Percentiles rank a stretch among this genome's conserved stretches.
phyloP scores from a whole-genome alignment of 1,140 invertebrate genomes.

The Papilio aristodemus region DNA sequence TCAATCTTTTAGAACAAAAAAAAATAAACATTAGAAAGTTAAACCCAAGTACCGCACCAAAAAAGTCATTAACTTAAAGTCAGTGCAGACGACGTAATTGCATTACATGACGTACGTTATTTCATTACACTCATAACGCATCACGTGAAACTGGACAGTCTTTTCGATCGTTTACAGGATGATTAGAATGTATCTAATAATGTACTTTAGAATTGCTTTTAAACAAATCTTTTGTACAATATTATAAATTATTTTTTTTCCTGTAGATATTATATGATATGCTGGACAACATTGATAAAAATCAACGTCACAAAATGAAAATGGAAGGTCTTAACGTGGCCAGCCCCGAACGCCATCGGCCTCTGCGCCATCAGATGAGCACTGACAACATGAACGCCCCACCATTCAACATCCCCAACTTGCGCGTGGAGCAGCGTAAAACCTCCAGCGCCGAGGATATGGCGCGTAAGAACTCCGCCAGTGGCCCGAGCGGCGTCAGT shows the following conservation, averaged over 20 bases:
- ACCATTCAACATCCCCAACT: slow-evolving; percentile 91
- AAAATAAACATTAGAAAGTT: too few relatives aligned
- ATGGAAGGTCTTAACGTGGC: slow-evolving; percentile 88
- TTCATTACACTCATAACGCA: too few relatives aligned
- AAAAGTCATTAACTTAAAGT: too few relatives aligned
- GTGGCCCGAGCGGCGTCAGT: slow-evolving; percentile 39
- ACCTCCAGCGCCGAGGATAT: slow-evolving; percentile 94
- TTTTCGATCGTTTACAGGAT: too few relatives aligned
- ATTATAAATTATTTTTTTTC: not conserved
- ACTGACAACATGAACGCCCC: slow-evolving; percentile 92
- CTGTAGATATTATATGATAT: slow-evolving; percentile 92
- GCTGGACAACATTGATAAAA: slow-evolving; percentile 94
- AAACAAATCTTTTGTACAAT: not conserved
- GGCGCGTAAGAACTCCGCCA: slow-evolving; percentile 90
- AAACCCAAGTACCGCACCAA: too few relatives aligned
- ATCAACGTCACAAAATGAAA: slow-evolving; percentile 91
- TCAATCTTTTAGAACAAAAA: too few relatives aligned
- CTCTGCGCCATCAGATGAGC: slow-evolving; percentile 90
- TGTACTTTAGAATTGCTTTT: not conserved
- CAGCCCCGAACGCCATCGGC: slow-evolving; percentile 88
- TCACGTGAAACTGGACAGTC: too few relatives aligned
- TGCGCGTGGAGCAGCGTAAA: slow-evolving; percentile 91
- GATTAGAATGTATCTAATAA: not conserved
- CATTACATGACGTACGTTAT: too few relatives aligned
- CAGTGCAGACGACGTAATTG: too few relatives aligned